Evolutionary conservation across 2,888 invertebrate species (phyloP).

Genomic region (Eupithecia abbreviata): DNA sequence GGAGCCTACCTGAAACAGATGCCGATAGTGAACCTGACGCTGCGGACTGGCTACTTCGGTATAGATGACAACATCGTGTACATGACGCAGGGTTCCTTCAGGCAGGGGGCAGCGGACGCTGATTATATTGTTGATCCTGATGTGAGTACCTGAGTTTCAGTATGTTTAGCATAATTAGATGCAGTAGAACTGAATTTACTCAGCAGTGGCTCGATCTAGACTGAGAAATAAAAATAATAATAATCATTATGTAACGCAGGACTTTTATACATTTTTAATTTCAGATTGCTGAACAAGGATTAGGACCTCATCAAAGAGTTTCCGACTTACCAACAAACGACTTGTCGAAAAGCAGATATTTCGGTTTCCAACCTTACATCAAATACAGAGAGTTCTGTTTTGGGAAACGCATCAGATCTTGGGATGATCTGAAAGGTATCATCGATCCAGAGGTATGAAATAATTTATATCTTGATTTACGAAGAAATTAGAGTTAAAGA

Average conservation of each 20-base stretch:
- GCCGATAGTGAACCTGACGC: constrained; percentile 60
- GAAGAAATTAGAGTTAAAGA: neutral
- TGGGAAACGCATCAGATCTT: constrained; percentile 85
- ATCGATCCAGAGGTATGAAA: constrained; percentile 59
- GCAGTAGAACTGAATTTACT: too few species aligned
- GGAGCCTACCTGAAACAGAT: constrained; percentile 58
- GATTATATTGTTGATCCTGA: constrained; percentile 67
- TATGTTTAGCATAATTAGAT: neutral
- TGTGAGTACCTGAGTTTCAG: constrained; percentile 50
- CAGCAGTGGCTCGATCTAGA: too few species aligned
- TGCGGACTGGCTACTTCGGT: constrained; percentile 60
- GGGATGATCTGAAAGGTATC: constrained; percentile 49
- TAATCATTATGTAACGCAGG: neutral
- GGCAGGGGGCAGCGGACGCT: constrained; percentile 61
- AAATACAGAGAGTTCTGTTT: constrained; percentile 92
- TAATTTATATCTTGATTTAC: neutral
- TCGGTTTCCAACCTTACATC: constrained; percentile 93
- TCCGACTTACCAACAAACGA: constrained; percentile 61
- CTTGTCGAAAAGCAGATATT: constrained; percentile 85
- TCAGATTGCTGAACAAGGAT: constrained; percentile 56
- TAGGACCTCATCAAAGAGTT: constrained; percentile 58
- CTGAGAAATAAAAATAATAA: too few species aligned
- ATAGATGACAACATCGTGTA: constrained; percentile 62
- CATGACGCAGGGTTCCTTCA: constrained; percentile 64
- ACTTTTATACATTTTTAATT: constrained; percentile 28